Base-by-base conservation (phyloP, 2,113 vertebrate species). In the Neolamprologus tretocephalus region DNA sequence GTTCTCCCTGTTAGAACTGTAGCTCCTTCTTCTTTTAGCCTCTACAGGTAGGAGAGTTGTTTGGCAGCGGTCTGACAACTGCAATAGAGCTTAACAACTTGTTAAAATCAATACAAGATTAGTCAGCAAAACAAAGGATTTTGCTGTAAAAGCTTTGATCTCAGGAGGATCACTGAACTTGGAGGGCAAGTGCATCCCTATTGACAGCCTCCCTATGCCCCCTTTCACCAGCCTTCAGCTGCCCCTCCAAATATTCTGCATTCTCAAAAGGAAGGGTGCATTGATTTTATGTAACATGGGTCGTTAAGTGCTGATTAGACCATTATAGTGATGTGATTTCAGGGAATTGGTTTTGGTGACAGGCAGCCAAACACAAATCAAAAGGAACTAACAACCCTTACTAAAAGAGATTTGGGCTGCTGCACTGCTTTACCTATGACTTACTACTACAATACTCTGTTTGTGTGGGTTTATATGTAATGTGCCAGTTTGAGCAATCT, bases 261-360 rank as follows among this genome's bases (percentile, higher is more conserved):
- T 94, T 94, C 90, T 89, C 82, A 91, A 91, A 90, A 82, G 88
- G 71, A 90, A 86, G 89, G 86, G 54, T 17, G 90, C 92, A 96
- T 96, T 86, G 96, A 97, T 96, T 96, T 96, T 93, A 94, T 94
- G 94, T 95, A 95, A 90, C 93, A 94, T 82, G 93, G 93, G 94
- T 96, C 90, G 91, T 96, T 96, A 96, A 95, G 91, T 92, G 95
- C 95, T 95, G 96, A 97, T 95, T 92, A 95, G 92, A 93, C 95
- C 93, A 94, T 95, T 96, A 94, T 93, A 90, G 93, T 93, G 94
- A 91, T 95, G 94, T 94, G 94, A 94, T 96, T 95, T 90, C 93
- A 94, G 91, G 87, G 94, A 96, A 94, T 93, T 93, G 90, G 90
- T 93, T 93, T 87, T 80, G 93, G 93, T 94, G 93, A 93, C 91